Base-by-base conservation (phyloP, 2,113 vertebrate genomes). In the Pica pica region DNA sequence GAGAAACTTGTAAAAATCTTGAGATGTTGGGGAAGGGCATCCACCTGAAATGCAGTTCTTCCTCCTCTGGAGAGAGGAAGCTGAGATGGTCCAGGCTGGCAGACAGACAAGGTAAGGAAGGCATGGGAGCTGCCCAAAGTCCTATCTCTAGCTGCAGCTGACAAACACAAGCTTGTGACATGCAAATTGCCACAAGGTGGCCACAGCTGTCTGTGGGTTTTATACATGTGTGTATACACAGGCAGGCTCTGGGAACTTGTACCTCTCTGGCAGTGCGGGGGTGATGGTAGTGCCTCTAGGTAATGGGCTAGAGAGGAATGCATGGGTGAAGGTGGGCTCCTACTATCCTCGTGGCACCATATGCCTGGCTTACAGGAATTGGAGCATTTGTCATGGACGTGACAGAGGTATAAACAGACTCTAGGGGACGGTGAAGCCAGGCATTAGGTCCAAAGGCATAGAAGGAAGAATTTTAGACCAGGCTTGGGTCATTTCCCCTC, bases 161-260 rank as follows among this genome's bases (percentile, higher is more conserved):
- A 14, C 9, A 3, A 55, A 71, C 57, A 35, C 27, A 37, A 16
- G 10, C 63, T 19, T 65, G 22, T 81, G 37, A 52, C 24, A 21
- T 9, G 14, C 16, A 23, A 16, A 31, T 50, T 7, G 10, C 73
- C 83, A 74, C 68, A n/a, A 67, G 55, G 33, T 71, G 77, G 47
- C 80, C 16, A 3, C 8, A 2, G 57, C 37, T 22, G 11, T 9
- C 30, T 16, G 4, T 19, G 15, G 11, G 4, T 7, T 50, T 56
- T 47, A 42, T 23, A 33, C 15, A 10, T 0, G 4, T 41, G 24
- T 20, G 7, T 17, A 2, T 1, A 37, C 35, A 21, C 6, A 23
- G 6, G 5, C 5, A 8, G 23, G 24, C 17, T 70, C n/a, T 49
- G 16, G 27, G 42, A 31, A 44, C 5, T 57, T 23, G 6, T 56